A percentile compares a stretch with the other conserved stretches of the same genome.
Evolutionary conservation across 2,797 vertebrate species (phyloP).

Genomic region (Brachymystax lenok): DNA sequence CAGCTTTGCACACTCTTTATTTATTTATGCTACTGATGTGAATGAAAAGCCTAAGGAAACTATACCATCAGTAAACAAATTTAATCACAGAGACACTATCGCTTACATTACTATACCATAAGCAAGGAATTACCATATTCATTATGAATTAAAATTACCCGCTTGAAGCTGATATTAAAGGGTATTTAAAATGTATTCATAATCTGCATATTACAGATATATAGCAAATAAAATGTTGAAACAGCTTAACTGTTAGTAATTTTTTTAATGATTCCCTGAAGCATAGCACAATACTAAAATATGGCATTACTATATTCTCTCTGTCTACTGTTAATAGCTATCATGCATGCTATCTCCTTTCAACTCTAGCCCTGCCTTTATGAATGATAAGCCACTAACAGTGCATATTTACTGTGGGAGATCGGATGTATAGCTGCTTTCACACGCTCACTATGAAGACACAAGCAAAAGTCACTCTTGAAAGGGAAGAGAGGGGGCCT

Average conservation of each 20-base stretch:
- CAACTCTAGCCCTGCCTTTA: background rate
- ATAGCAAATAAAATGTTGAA: constrained; percentile 18
- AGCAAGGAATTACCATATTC: constrained; percentile 53
- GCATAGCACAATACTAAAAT: no score
- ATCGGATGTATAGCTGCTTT: background rate
- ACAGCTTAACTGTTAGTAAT: background rate
- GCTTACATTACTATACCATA: constrained; percentile 37
- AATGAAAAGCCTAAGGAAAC: constrained; percentile 41
- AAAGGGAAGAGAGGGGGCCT: background rate
- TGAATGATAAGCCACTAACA: background rate
- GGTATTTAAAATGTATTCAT: constrained; percentile 31
- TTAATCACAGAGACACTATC: constrained; percentile 26
- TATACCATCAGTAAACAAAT: constrained; percentile 21
- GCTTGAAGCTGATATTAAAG: constrained; percentile 37
- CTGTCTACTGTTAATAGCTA: background rate
- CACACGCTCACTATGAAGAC: background rate
- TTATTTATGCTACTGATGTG: constrained; percentile 43
- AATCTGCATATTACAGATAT: background rate
- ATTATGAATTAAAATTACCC: constrained; percentile 44
- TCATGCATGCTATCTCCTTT: constrained; percentile 1
- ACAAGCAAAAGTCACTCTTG: background rate
- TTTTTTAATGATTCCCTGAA: background rate
- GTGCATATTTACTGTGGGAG: background rate
- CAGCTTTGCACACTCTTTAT: background rate
- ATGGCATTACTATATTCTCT: background rate